A percentile compares a stretch with the other conserved stretches of the same genome.
These are phyloP conservation scores for Pachyuromys duprasi DNA, from an alignment of 2,797 vertebrate genomes.

Conservation along the genomic window DNA sequence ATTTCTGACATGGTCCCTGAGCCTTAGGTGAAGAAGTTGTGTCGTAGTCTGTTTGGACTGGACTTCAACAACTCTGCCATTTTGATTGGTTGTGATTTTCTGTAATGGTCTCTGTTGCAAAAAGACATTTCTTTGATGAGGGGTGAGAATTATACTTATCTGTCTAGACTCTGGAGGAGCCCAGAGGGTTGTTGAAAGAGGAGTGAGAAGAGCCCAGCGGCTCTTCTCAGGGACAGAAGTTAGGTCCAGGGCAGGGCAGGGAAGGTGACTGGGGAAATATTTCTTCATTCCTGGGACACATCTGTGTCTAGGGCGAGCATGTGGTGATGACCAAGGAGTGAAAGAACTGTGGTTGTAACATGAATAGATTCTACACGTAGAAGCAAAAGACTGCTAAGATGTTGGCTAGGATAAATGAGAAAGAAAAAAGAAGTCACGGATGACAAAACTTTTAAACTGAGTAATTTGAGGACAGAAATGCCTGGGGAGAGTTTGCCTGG, in stretches of 20 bases:
- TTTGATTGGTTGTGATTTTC: not conserved
- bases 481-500: not conserved
- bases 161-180: not conserved
- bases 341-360: not conserved
- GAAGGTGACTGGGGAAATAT: rapidly evolving
- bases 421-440: not conserved
- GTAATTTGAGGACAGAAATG: not conserved
- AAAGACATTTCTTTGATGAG: not conserved
- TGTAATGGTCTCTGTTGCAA: not conserved
- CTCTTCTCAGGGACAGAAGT: not conserved
- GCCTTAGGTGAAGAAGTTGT: not conserved
- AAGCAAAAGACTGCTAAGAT: not conserved
- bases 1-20: not conserved
- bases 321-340: not conserved
- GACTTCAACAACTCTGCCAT: not conserved
- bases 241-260: not conserved
- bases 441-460: not conserved
- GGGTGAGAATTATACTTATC: not conserved
- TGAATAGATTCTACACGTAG: not conserved
- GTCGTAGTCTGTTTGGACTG: not conserved
- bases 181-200: not conserved
- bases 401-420: not conserved
- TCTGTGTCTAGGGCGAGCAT: not conserved
- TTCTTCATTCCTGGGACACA: not conserved
- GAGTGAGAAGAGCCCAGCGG: not conserved